A percentile compares a stretch with the other conserved stretches of the same genome.
Conservation (phyloP, 37 sponge, comb jelly and placozoan species). For the Mnemiopsis leidyi region DNA sequence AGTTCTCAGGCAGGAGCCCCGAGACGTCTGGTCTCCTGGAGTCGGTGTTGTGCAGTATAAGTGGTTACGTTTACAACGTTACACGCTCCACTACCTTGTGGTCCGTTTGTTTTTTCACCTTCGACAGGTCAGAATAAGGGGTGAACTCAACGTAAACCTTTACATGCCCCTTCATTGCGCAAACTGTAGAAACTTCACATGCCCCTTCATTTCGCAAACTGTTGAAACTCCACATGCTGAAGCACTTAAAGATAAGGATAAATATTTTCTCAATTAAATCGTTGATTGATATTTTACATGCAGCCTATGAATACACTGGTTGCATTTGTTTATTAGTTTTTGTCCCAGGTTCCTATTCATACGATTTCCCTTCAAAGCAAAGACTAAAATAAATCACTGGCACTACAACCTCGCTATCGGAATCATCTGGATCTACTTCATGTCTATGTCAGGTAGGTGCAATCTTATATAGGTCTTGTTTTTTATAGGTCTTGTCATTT, state of each 20-base stretch:
- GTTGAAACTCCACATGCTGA: too few species aligned
- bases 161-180: too few species aligned
- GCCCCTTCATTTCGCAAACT: too few species aligned
- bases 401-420: neutral
- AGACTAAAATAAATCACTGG: neutral
- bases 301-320: too few species aligned
- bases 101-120: conserved; percentile 42
- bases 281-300: too few species aligned
- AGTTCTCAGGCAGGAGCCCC: neutral
- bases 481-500: too few species aligned
- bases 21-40: neutral
- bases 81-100: conserved; percentile 49
- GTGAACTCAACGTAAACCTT: too few species aligned
- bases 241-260: too few species aligned
- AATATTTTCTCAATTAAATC: too few species aligned
- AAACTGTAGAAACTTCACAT: too few species aligned
- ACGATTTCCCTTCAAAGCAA: conserved; percentile 21
- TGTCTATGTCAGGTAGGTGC: neutral
- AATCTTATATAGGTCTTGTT: neutral
- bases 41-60: neutral
- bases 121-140: conserved; percentile 62
- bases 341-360: conserved; percentile 24
- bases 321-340: too few species aligned
- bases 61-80: conserved; percentile 45
- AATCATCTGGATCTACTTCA: conserved; percentile 15